phyloP scores from a whole-genome alignment of 2,113 vertebrate genomes.

The Tragelaphus buxtoni region DNA sequence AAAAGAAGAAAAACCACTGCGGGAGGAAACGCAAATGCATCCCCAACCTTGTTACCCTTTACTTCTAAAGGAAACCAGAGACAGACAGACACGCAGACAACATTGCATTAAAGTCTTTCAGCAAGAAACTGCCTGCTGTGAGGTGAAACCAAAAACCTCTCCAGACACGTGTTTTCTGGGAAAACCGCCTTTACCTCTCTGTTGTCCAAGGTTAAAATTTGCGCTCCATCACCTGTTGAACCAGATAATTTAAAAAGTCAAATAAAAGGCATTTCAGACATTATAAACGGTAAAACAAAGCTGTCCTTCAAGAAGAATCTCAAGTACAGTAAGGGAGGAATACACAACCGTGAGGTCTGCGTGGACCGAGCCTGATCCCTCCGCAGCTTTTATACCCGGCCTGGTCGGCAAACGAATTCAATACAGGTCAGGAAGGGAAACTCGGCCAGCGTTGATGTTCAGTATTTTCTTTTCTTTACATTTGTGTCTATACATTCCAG shows the following conservation, averaged over 20 bases:
- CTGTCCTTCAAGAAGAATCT: not conserved
- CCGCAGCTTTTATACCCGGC: fast-evolving
- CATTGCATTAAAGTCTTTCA: not conserved
- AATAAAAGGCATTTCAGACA: not conserved
- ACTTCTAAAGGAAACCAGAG: not conserved
- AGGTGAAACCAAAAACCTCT: not conserved
- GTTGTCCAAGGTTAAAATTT: not conserved
- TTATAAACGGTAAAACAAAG: not conserved
- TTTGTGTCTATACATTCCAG: not conserved
- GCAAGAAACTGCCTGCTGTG: not conserved
- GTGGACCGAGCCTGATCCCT: not conserved
- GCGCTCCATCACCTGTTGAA: not conserved
- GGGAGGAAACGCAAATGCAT: not conserved
- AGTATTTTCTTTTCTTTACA: not conserved
- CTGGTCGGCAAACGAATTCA: not conserved
- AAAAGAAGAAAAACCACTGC: not conserved
- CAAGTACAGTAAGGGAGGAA: not conserved
- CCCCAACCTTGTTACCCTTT: not conserved
- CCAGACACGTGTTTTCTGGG: not conserved
- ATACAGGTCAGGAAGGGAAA: not conserved
- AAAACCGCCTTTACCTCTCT: not conserved
- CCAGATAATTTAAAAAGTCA: not conserved
- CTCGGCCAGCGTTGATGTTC: not conserved
- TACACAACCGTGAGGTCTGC: not conserved
- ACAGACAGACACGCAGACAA: not conserved